Evolutionary conservation across 2,113 vertebrate genomes (phyloP).

Genomic region (Calypte anna): DNA sequence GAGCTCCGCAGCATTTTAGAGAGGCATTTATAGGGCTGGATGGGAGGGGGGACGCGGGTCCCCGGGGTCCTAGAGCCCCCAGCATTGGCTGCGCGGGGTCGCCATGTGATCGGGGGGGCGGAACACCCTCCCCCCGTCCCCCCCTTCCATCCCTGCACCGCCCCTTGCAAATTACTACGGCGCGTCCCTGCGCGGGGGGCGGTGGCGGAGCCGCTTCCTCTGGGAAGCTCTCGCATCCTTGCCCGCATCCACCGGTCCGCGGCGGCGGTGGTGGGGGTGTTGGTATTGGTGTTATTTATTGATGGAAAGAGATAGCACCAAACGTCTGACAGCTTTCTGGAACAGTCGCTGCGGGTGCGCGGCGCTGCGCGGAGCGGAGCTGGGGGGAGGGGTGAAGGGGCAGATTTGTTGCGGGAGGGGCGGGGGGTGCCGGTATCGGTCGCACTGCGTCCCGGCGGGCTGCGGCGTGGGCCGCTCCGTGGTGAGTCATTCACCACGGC

Average conservation of each 20-base stretch:
- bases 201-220: neutral
- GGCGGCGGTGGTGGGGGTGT: neutral
- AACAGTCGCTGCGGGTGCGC: neutral
- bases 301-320: neutral
- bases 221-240: neutral
- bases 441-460: neutral
- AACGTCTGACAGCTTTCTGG: neutral
- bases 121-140: neutral
- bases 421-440: neutral
- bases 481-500: neutral
- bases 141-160: neutral
- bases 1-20: constrained; percentile 82
- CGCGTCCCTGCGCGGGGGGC: neutral
- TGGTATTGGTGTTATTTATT: neutral
- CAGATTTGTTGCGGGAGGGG: neutral
- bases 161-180: constrained; percentile 66
- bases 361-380: neutral
- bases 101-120: constrained; percentile 78
- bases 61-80: constrained; percentile 79
- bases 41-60: constrained; percentile 78
- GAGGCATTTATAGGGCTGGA: constrained; percentile 88
- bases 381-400: neutral
- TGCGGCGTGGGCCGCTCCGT: neutral
- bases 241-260: neutral
- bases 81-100: constrained; percentile 82